Evolutionary conservation across 2,113 vertebrate species (phyloP), one percentile per base, ranked within the genome.

Genomic region (Lophotis ruficrista): DNA sequence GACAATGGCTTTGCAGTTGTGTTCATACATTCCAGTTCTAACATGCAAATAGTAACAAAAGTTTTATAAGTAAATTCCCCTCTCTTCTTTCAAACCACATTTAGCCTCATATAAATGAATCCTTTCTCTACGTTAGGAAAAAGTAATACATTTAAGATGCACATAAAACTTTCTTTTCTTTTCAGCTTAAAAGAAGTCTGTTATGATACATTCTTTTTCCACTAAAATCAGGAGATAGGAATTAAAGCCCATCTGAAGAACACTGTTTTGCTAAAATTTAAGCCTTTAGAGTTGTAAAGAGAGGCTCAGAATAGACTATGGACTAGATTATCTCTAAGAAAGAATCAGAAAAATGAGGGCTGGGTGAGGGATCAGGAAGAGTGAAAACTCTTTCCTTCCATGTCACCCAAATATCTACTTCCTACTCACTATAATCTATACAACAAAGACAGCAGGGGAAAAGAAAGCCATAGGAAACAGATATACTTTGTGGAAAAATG

Each of bases 381-480:
- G 9, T 27, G 54, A 71, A 62, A 68, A 48, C 6, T 24, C 47
- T 31, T 53, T 28, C 30, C 31, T 87, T 64, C 38, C 35, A 41
- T 15, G 25, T 43, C 20, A 78, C 17, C 78, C 33, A 65, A 41
- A 31, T 28, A 69, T 14, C 53, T 45, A 10, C 21, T 30, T 14
- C 2, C 14, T 31, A 41, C 41, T 56, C 0, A 0, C 28, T 47
- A 0, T 16, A 56, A 50, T n/a, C 41, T 69, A 56, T 54, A 47
- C 38, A 88, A 38, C 20, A 80, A 66, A 83, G 22, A 27, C 6
- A 54, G 18, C 0, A 65, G 41, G 13, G 30, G 30, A 47, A 81
- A 69, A 84, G 4, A 48, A 70, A 48, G 14, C 38, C 14, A 53
- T 0, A 54, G 21, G 43, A 83, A 80, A 45, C 20, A 53, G 15